phyloP scores from a whole-genome alignment of 2,888 invertebrate species.

The Tiphia femorata region DNA sequence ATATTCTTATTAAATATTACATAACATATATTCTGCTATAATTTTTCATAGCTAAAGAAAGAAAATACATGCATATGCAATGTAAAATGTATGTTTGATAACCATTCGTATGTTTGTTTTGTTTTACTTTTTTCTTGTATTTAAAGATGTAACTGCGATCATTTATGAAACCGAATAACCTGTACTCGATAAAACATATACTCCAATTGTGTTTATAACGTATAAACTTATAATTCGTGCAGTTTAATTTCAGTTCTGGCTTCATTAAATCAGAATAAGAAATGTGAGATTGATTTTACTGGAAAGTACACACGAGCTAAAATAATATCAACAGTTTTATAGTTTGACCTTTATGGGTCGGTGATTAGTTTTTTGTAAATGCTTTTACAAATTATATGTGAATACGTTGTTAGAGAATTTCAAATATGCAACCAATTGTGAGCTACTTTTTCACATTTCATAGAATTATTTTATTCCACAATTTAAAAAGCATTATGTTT shows the following conservation, averaged over 20 bases:
- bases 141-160: slow-evolving; percentile 20
- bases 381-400: background rate
- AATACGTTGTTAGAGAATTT: background rate
- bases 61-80: slow-evolving; percentile 42
- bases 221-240: background rate
- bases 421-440: background rate
- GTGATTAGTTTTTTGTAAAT: slow-evolving; percentile 3
- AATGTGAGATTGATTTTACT: slow-evolving; percentile 1
- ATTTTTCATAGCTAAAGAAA: slow-evolving; percentile 61
- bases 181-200: slow-evolving; percentile 5
- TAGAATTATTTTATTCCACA: background rate
- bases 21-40: slow-evolving; percentile 65
- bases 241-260: background rate
- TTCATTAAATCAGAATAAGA: background rate
- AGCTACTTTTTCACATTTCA: background rate
- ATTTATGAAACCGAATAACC: slow-evolving; percentile 7
- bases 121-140: slow-evolving; percentile 30
- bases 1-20: slow-evolving; percentile 65
- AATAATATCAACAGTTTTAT: slow-evolving; percentile 14
- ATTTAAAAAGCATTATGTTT: background rate
- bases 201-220: slow-evolving; percentile 10
- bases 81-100: slow-evolving; percentile 39
- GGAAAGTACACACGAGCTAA: slow-evolving; percentile 16
- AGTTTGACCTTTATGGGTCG: slow-evolving; percentile 30
- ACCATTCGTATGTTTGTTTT: slow-evolving; percentile 41